phyloP scores from a whole-genome alignment of 2,888 invertebrate species.

The Eustalomyia histrio region DNA sequence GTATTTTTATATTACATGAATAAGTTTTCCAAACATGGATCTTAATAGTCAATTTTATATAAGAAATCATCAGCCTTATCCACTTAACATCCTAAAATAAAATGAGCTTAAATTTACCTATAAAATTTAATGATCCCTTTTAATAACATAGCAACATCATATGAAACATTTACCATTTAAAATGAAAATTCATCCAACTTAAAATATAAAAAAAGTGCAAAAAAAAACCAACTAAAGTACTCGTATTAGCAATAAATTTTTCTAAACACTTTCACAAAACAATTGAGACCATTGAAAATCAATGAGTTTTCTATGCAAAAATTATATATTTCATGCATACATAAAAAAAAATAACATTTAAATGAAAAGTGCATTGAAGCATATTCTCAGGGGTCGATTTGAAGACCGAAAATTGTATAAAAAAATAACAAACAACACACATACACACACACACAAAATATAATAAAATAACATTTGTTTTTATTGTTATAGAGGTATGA shows the following conservation, averaged over 20 bases:
- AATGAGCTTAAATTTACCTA: background rate
- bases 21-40: too few relatives aligned
- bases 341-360: slow-evolving; percentile 9
- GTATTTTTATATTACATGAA: too few relatives aligned
- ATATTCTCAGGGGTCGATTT: slow-evolving; percentile 63
- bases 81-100: too few relatives aligned
- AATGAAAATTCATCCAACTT: background rate
- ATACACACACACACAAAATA: slow-evolving; percentile 43
- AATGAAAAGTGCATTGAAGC: slow-evolving; percentile 61
- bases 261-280: slow-evolving; percentile 23
- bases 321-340: background rate
- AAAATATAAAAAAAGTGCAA: background rate
- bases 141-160: slow-evolving; percentile 23
- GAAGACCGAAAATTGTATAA: slow-evolving; percentile 18
- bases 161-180: slow-evolving; percentile 5
- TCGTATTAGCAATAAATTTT: slow-evolving; percentile 47
- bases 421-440: slow-evolving; percentile 6
- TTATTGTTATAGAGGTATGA: slow-evolving; percentile 55
- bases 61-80: too few relatives aligned
- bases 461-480: slow-evolving; percentile 60
- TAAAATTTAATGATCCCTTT: slow-evolving; percentile 48
- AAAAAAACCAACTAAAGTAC: slow-evolving; percentile 34
- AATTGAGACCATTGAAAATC: slow-evolving; percentile 27
- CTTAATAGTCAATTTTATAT: too few relatives aligned
- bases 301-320: slow-evolving; percentile 58